Evolutionary conservation across 2,113 vertebrate genomes (phyloP).

Genomic region (Rana temporaria): DNA sequence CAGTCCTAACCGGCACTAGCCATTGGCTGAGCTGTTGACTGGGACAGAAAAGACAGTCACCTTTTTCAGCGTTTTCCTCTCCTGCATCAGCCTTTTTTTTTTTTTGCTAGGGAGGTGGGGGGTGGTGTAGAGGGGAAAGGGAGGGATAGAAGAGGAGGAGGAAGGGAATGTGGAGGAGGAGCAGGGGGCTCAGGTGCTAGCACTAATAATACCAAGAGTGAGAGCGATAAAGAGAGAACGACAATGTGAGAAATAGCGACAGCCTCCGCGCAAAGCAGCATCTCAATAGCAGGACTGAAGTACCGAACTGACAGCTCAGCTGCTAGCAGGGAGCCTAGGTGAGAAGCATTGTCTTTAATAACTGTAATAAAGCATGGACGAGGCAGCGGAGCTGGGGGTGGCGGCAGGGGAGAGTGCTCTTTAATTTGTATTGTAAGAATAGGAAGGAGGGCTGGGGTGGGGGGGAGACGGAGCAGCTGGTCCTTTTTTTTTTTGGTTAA

Average conservation of each 20-base stretch:
- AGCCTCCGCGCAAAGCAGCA: slow-evolving; percentile 66
- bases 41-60: slow-evolving; percentile 74
- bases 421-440: slow-evolving; percentile 12
- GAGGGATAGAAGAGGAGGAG: slow-evolving; percentile 66
- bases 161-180: slow-evolving; percentile 56
- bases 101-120: slow-evolving; percentile 56
- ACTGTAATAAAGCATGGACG: slow-evolving; percentile 60
- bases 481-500: slow-evolving; percentile 64
- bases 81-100: slow-evolving; percentile 71
- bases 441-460: slow-evolving; percentile 15
- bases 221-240: slow-evolving; percentile 63
- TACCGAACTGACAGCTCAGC: slow-evolving; percentile 61
- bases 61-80: slow-evolving; percentile 77
- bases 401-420: slow-evolving; percentile 6
- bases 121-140: slow-evolving; percentile 62
- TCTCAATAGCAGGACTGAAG: slow-evolving; percentile 61
- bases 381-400: slow-evolving; percentile 56
- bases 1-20: slow-evolving; percentile 75
- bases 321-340: slow-evolving; percentile 65
- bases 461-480: slow-evolving; percentile 58
- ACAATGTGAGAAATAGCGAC: slow-evolving; percentile 68
- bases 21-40: slow-evolving; percentile 77
- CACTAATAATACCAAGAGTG: slow-evolving; percentile 62
- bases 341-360: slow-evolving; percentile 62
- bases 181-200: slow-evolving; percentile 83